phyloP scores from a whole-genome alignment of 2,113 vertebrate species.

The Campylorhamphus procurvoides region DNA sequence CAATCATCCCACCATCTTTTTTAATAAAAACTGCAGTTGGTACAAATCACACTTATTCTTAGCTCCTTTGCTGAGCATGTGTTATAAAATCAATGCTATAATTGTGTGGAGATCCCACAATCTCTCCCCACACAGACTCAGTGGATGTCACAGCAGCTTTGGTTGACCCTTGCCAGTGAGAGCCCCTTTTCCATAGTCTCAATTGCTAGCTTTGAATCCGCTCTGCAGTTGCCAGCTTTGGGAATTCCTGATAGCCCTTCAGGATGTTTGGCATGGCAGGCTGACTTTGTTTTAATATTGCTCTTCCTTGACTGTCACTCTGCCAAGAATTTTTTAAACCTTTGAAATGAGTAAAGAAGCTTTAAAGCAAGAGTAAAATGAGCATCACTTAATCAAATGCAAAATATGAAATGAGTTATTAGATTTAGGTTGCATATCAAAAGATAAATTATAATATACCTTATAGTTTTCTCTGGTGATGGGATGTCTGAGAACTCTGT shows the following conservation, averaged over 20 bases:
- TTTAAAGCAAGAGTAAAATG: neutral
- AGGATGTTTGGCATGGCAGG: neutral
- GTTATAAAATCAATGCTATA: neutral
- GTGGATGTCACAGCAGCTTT: neutral
- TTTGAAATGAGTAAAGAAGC: neutral
- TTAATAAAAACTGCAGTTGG: neutral
- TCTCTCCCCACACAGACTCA: neutral
- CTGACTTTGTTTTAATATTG: constrained; percentile 4
- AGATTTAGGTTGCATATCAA: neutral
- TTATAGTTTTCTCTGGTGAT: neutral
- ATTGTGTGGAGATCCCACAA: neutral
- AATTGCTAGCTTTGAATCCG: neutral
- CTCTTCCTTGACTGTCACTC: neutral
- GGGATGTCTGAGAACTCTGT: neutral
- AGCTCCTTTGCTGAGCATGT: neutral
- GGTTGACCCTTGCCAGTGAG: neutral
- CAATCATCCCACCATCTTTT: neutral
- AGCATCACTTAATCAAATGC: neutral
- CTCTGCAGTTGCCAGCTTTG: neutral
- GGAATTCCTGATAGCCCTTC: neutral
- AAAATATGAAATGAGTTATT: neutral
- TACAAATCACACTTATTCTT: neutral
- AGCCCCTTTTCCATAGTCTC: neutral
- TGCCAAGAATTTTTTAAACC: neutral
- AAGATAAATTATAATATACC: neutral